Percentiles rank a stretch among this genome's conserved stretches.
Evolutionary conservation across 2,113 vertebrate genomes (phyloP).

Genomic region (Ammodytes dubius): DNA sequence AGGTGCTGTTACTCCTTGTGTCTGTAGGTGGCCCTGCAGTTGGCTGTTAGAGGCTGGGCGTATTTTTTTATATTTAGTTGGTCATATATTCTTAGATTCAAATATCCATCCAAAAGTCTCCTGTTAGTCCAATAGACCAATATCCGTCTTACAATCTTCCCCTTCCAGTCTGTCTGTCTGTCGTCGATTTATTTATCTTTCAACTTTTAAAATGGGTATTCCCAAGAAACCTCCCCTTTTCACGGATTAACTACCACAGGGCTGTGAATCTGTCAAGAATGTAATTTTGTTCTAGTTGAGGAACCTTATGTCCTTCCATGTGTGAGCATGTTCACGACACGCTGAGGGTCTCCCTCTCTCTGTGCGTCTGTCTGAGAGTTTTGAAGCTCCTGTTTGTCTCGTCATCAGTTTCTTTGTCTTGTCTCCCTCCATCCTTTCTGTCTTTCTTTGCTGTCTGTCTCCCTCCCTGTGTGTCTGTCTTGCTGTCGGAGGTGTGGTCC

Average conservation of each 20-base stretch:
- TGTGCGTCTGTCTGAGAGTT: slow-evolving; percentile 33
- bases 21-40: background rate
- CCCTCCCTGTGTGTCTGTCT: slow-evolving; percentile 68
- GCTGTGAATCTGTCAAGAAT: slow-evolving; percentile 20
- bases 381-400: slow-evolving; percentile 40
- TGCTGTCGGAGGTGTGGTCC: slow-evolving; percentile 81
- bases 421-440: slow-evolving; percentile 23
- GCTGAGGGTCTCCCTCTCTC: slow-evolving; percentile 28
- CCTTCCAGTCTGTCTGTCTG: slow-evolving; percentile 27
- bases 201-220: slow-evolving; percentile 48
- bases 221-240: slow-evolving; percentile 19
- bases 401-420: slow-evolving; percentile 66
- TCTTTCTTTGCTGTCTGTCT: slow-evolving; percentile 53
- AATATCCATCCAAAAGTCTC: slow-evolving; percentile 6
- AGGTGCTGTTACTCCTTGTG: background rate
- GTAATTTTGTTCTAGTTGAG: slow-evolving; percentile 22
- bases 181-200: slow-evolving; percentile 36
- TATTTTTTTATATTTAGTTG: background rate
- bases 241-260: background rate
- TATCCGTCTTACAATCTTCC: slow-evolving; percentile 7
- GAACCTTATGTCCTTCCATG: background rate
- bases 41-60: background rate
- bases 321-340: slow-evolving; percentile 36
- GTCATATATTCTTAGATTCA: background rate
- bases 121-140: background rate